These are phyloP conservation scores for Pseudopipra pipra DNA, from an alignment of 2,113 vertebrate species.

Conservation along the genomic window DNA sequence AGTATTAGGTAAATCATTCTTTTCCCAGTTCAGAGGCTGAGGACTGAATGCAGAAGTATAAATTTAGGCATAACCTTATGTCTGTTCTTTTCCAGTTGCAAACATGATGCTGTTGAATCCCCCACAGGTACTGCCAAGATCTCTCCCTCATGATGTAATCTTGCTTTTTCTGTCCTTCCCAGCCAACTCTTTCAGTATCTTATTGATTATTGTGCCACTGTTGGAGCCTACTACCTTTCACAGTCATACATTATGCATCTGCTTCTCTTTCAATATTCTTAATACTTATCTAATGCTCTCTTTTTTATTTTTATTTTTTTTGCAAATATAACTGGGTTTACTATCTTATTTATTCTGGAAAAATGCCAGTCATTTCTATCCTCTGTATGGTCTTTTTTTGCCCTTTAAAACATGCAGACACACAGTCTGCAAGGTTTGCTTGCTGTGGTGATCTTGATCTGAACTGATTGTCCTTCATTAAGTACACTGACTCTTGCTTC, in stretches of 20 bases:
- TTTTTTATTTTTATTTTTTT: background rate
- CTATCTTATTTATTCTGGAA: background rate
- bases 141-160: background rate
- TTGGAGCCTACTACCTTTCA: background rate
- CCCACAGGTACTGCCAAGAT: background rate
- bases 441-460: background rate
- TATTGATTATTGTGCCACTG: background rate
- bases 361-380: background rate
- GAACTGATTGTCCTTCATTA: slow-evolving; percentile 30
- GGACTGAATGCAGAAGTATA: background rate
- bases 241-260: background rate
- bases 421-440: background rate
- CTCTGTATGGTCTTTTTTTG: background rate
- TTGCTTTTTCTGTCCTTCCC: background rate
- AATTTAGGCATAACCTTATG: background rate
- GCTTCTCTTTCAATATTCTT: background rate
- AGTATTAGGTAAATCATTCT: background rate
- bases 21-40: background rate
- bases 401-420: background rate
- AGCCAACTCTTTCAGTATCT: background rate
- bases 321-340: background rate
- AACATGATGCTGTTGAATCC: background rate
- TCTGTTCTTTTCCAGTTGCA: background rate
- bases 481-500: background rate
- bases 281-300: background rate